phyloP scores from a whole-genome alignment of 1,140 invertebrate genomes.

The Ganaspis sp. region DNA sequence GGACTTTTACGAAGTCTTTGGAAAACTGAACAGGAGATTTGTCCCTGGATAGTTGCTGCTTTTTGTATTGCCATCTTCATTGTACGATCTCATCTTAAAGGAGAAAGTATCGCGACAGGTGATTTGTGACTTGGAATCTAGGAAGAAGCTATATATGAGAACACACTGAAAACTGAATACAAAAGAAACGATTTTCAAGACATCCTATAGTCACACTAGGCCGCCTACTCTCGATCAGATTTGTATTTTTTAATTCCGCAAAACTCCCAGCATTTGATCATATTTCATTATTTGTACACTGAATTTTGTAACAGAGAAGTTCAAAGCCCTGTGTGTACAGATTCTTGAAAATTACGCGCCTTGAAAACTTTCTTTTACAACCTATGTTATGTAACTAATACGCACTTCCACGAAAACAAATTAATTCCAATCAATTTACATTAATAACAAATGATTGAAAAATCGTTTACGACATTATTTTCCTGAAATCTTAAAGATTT shows the following conservation, averaged over 20 bases:
- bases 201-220: background rate
- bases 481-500: no score
- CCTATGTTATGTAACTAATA: no score
- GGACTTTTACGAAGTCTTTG: background rate
- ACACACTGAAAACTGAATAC: background rate
- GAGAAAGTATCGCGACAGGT: conserved; percentile 26
- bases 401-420: no score
- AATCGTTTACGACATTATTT: no score
- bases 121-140: conserved; percentile 15
- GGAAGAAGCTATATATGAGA: background rate
- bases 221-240: background rate
- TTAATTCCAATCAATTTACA: no score
- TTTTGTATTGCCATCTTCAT: conserved; percentile 15
- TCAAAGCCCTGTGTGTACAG: background rate
- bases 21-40: background rate
- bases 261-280: background rate
- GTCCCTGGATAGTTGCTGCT: background rate
- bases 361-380: no score
- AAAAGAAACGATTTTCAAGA: background rate
- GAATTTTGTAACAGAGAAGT: background rate
- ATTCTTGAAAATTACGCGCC: no score
- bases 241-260: background rate
- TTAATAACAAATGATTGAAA: no score
- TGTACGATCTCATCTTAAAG: background rate
- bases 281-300: background rate